Evolutionary conservation across 2,797 vertebrate genomes (phyloP).

Genomic region (Myotis vivesi): DNA sequence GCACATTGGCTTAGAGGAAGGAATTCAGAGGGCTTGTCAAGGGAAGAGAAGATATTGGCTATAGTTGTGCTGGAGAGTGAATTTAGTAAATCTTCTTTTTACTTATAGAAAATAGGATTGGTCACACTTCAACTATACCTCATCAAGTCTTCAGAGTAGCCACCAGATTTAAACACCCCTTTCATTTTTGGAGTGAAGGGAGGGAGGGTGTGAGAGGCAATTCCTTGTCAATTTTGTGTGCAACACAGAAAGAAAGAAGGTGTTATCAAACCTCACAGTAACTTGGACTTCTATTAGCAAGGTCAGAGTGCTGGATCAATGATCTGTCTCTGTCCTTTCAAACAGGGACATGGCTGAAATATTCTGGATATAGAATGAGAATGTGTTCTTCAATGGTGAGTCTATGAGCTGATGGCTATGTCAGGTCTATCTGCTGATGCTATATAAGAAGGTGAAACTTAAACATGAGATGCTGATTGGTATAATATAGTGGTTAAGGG

Average conservation of each 20-base stretch:
- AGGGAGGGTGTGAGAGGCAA: not conserved
- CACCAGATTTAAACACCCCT: not conserved
- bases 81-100: not conserved
- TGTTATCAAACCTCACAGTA: not conserved
- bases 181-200: not conserved
- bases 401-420: not conserved
- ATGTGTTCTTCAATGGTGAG: not conserved
- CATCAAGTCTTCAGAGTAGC: not conserved
- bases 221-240: not conserved
- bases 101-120: not conserved
- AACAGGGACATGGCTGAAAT: not conserved
- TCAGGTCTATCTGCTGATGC: not conserved
- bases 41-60: not conserved
- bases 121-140: constrained; percentile 7
- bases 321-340: not conserved
- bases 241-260: not conserved
- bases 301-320: not conserved
- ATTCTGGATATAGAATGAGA: not conserved
- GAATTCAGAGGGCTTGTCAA: not conserved
- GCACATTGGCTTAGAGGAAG: not conserved
- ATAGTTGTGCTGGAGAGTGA: not conserved
- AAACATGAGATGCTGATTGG: not conserved
- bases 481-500: not conserved
- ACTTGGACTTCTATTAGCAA: not conserved
- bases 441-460: not conserved